Conservation (phyloP, 2,888 invertebrate genomes). For the Eupithecia vulgata region DNA sequence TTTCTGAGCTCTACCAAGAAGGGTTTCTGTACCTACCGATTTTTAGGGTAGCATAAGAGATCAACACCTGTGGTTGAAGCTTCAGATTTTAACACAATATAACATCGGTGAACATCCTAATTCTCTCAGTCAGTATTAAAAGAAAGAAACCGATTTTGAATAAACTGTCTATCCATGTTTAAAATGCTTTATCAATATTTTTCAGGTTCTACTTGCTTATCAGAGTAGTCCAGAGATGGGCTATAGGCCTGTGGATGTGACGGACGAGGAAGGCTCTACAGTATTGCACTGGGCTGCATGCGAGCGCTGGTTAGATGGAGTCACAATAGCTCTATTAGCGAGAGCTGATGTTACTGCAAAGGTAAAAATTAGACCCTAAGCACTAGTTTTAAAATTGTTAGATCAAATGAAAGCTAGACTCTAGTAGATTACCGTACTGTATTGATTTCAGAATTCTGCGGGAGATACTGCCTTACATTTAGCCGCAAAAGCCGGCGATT, state of each 20-base stretch:
- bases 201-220: background rate
- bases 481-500: slow-evolving; percentile 1
- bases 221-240: background rate
- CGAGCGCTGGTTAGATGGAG: background rate
- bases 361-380: background rate
- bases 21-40: no score
- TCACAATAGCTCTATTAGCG: background rate
- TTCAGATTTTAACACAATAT: no score
- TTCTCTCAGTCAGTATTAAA: no score
- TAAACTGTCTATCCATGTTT: no score
- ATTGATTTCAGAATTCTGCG: background rate
- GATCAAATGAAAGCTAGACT: background rate
- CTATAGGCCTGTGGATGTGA: background rate
- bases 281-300: background rate
- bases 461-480: background rate
- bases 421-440: background rate
- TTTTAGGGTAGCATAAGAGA: no score
- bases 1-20: no score
- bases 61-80: no score
- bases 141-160: no score
- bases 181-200: background rate
- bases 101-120: no score
- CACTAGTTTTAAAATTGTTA: background rate
- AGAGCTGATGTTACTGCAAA: background rate
- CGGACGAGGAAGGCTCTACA: background rate